Percentiles rank a stretch among this genome's conserved stretches.
These are phyloP conservation scores for Magallana nippona DNA, from an alignment of 2,888 invertebrate genomes.

Conservation along the genomic window DNA sequence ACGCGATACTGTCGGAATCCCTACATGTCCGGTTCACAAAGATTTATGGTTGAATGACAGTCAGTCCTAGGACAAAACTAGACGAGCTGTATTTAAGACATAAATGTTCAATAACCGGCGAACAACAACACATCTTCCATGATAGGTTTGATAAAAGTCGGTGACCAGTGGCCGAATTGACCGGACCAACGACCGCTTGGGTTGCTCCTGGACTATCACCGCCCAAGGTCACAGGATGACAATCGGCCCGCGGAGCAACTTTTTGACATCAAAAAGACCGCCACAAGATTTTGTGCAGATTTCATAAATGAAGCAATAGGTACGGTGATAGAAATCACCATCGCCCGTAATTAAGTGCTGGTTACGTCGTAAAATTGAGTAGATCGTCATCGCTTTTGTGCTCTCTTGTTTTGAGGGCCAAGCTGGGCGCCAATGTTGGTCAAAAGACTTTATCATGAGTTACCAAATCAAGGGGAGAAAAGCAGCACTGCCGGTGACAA, in stretches of 20 bases:
- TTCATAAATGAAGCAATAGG: not conserved
- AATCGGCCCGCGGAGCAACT: not conserved
- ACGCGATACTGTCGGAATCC: not conserved
- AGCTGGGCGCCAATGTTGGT: constrained; percentile 6
- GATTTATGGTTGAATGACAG: constrained; percentile 3
- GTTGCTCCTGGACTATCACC: not conserved
- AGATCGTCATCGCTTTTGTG: not conserved
- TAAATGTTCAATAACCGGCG: constrained; percentile 17
- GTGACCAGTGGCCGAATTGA: constrained; percentile 30
- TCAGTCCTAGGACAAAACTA: not conserved
- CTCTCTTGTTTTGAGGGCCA: not conserved
- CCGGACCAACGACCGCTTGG: constrained; percentile 20
- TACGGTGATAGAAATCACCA: not conserved
- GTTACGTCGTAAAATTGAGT: not conserved
- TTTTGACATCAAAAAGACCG: not conserved
- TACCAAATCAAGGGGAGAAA: constrained; percentile 25
- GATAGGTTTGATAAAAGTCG: constrained; percentile 16
- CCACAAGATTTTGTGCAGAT: not conserved
- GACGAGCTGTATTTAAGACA: not conserved
- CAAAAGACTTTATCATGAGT: not conserved
- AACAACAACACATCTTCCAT: not conserved
- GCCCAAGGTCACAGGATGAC: constrained; percentile 9
- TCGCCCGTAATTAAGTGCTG: not conserved
- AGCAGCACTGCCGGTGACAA: constrained; percentile 10
- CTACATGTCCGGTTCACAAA: not conserved